Evolutionary conservation across 2,113 vertebrate species (phyloP), one percentile per base, ranked within the genome.

Genomic region (Pampusana beccarii): DNA sequence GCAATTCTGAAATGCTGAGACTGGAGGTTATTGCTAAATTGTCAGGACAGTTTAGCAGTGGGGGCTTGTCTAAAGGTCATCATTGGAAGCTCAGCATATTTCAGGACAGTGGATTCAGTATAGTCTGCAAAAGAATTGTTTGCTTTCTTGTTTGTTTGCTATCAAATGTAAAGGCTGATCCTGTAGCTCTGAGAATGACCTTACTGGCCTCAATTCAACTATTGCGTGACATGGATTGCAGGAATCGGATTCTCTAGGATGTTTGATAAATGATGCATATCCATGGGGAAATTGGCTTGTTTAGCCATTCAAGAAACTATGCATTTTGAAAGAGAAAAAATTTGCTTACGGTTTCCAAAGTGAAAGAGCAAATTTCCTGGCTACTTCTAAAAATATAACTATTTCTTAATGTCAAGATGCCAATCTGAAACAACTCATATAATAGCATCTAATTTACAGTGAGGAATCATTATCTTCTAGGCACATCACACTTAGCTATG

Each of bases 341-440:
- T 90, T 77, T 90, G 48, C 93, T 78, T 94, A 75, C 19, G 11
- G 38, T 82, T 96, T 84, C 69, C 4, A 3, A 93, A 91, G 84
- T 73, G 85, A 80, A 95, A 72, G 14, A 94, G 18, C 38, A 77
- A n/a, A 95, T 94, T 97, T 94, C 80, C 91, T 80, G 85, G 53
- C 70, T 85, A 83, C 34, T 91, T 93, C 83, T 96, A 94, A 92
- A 97, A 95, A 94, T 95, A 60, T 61, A 86, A 53, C 44, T 34
- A 11, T 88, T 53, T 93, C 19, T 86, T 92, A 88, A 93, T 91
- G 80, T 93, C 75, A 92, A 88, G 67, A 92, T 72, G 60, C 73
- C 94, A 90, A 67, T 96, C 72, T 94, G 81, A 72, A 92, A 67
- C 56, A 89, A 78, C 46, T 93, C 73, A 36, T 74, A 69, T 73